These are phyloP conservation scores for Ifrita kowaldi DNA, from an alignment of 2,113 vertebrate species.

Conservation along the genomic window DNA sequence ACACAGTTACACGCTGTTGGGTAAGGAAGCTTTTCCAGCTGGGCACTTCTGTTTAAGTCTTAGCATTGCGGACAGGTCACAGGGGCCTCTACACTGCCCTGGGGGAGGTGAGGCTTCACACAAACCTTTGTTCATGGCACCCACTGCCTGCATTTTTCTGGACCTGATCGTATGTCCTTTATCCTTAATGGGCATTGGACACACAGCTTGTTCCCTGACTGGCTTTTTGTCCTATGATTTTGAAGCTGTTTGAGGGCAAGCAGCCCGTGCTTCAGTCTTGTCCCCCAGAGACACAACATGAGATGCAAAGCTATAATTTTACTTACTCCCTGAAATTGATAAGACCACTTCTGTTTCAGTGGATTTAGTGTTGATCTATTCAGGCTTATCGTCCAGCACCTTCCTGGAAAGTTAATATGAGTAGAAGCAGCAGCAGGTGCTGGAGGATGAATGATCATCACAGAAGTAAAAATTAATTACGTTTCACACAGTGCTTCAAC, in stretches of 20 bases:
- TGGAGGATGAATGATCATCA: neutral
- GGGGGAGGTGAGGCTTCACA: neutral
- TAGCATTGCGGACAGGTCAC: neutral
- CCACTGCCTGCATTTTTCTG: neutral
- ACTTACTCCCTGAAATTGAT: neutral
- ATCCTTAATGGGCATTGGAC: neutral
- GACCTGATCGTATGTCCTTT: neutral
- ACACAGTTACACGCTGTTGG: neutral
- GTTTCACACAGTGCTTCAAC: neutral
- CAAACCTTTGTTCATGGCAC: neutral
- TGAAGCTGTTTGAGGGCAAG: neutral
- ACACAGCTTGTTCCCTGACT: rapidly evolving
- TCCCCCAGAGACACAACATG: neutral
- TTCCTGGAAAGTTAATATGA: neutral
- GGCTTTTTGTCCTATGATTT: neutral
- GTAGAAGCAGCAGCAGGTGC: neutral
- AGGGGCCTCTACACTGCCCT: neutral
- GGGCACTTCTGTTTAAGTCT: neutral
- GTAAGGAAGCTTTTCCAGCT: neutral
- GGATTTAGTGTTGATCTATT: neutral
- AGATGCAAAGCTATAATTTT: neutral
- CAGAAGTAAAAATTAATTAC: neutral
- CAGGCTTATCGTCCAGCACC: neutral
- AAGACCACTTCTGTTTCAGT: neutral
- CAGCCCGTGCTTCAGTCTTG: neutral